Evolutionary conservation across 2,797 vertebrate genomes (phyloP).

Genomic region (Lates japonicus): DNA sequence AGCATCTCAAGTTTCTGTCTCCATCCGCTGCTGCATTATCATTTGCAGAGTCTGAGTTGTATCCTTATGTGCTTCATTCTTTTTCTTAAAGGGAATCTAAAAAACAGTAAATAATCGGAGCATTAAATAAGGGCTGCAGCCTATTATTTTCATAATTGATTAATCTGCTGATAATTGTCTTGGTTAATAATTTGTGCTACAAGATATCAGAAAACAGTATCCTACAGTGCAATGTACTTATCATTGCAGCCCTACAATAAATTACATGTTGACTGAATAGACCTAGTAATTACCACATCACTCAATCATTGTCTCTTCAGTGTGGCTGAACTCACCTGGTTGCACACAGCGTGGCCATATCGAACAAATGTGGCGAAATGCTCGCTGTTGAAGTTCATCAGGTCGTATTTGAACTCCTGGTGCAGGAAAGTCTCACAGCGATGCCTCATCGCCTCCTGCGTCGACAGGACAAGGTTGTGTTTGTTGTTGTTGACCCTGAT

Average conservation of each 20-base stretch:
- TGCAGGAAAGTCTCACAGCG: constrained; percentile 55
- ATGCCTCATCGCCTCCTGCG: constrained; percentile 21
- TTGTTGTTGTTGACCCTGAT: constrained; percentile 66
- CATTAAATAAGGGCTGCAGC: background rate
- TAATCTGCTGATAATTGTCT: background rate
- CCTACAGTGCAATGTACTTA: no score
- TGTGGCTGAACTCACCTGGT: constrained; percentile 38
- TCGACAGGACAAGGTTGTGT: constrained; percentile 52
- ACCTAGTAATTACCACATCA: background rate
- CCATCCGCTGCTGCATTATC: constrained; percentile 49
- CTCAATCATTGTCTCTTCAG: background rate
- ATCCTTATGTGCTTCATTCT: constrained; percentile 26
- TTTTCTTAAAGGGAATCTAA: constrained; percentile 58
- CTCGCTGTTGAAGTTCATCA: constrained; percentile 69
- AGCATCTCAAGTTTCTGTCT: constrained; percentile 44
- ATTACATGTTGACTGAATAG: background rate
- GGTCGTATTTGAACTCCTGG: constrained; percentile 67
- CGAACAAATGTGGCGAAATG: constrained; percentile 65
- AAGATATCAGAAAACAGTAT: background rate
- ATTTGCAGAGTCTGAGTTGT: constrained; percentile 55
- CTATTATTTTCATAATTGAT: background rate
- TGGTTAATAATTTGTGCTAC: background rate
- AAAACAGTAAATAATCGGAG: constrained; percentile 1
- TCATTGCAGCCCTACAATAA: no score
- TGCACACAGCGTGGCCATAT: constrained; percentile 41